Base-by-base conservation (phyloP, 2,113 vertebrate genomes). In the Mustelus asterias region DNA sequence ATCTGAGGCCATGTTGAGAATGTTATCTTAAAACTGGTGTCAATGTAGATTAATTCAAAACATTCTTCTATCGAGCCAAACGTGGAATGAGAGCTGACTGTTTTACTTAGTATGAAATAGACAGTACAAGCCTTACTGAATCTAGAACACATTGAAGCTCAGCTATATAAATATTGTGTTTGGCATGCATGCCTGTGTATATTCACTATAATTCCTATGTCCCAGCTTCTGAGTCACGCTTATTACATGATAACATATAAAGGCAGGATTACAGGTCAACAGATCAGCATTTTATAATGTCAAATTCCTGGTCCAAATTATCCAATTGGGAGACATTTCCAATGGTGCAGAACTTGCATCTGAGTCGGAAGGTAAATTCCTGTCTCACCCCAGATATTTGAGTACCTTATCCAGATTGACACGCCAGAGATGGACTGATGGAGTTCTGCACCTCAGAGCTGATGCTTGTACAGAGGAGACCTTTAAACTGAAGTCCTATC, bases 21-120 rank as follows among this genome's bases (percentile, higher is more conserved):
- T 97, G 96, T 97, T 97, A 97, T 96, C 97, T 97, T 97, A 96
- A 97, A 97, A 97, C 96, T 97, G 97, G 98, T 97, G 97, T 98
- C 97, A 97, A 96, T 0, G 65, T 97, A 97, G n/a, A 69, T 94
- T 94, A 94, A 94, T 94, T 44, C 92, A 94, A 94, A 70, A 26
- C 22, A 54, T 33, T 54, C 11, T 90, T 90, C 33, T 3, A 69
- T 94, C 65, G 26, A 90, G 54, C 70, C 65, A 69, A 44, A 26
- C 70, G n/a, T 94, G 20, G 20, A 16, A 41, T 44, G 92, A 67
- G 20, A 92, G n/a, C 44, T 94, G 7, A 16, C 85, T 10, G 18
- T 83, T 44, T 44, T 70, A 69, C 24, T 63, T 11, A 69, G 11
- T 41, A 69, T 41, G 88, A 90, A 90, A 94, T 60, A 60, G 29